Percentiles rank a stretch among this genome's conserved stretches.
Conservation (phyloP, 1,140 invertebrate genomes). For the Drosophila lacertosa region DNA sequence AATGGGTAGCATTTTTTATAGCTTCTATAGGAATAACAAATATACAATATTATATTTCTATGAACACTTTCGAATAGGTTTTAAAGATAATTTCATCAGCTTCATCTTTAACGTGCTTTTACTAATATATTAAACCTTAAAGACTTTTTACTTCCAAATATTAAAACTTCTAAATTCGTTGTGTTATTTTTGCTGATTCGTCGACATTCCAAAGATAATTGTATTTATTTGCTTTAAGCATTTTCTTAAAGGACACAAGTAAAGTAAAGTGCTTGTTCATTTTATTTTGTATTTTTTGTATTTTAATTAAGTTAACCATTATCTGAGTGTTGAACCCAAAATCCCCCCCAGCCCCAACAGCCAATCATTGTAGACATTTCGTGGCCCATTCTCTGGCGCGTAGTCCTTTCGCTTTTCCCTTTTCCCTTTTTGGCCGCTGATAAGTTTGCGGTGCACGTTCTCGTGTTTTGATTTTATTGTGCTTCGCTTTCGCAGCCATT, state of each 20-base stretch:
- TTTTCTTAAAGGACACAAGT: background rate
- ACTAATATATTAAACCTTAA: too few relatives aligned
- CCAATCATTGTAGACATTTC: background rate
- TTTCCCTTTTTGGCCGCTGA: constrained; percentile 7
- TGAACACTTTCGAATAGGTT: too few relatives aligned
- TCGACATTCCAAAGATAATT: too few relatives aligned
- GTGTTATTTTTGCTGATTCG: too few relatives aligned
- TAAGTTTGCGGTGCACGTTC: constrained; percentile 46
- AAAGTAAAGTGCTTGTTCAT: background rate
- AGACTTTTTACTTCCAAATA: too few relatives aligned
- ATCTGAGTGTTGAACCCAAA: background rate
- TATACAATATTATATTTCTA: too few relatives aligned
- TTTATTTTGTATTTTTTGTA: constrained; percentile 13
- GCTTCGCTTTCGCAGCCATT: constrained; percentile 20
- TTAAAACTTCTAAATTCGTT: too few relatives aligned
- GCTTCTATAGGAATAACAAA: too few relatives aligned
- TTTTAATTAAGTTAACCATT: constrained; percentile 40
- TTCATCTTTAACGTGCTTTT: too few relatives aligned
- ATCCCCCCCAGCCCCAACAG: background rate
- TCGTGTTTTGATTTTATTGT: constrained; percentile 68
- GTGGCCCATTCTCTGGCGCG: background rate
- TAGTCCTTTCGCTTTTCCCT: too few relatives aligned
- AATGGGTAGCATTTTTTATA: too few relatives aligned
- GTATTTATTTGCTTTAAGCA: background rate
- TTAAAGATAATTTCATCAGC: too few relatives aligned